Conservation (phyloP, 2,797 vertebrate genomes). For the Petrocephalus sullivani region DNA sequence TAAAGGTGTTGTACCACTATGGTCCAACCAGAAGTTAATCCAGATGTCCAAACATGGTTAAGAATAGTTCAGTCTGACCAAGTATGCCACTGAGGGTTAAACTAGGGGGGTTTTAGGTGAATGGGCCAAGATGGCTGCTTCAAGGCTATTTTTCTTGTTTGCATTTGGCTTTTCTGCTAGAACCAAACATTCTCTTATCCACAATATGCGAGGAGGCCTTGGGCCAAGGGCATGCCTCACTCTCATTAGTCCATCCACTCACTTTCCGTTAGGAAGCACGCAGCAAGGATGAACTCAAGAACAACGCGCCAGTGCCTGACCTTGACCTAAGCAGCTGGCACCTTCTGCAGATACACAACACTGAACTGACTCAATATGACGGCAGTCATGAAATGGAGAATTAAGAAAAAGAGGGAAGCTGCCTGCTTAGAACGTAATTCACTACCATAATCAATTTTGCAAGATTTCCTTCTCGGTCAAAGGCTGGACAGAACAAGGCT, state of each 20-base stretch:
- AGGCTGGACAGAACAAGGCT: neutral
- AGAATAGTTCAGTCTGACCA: neutral
- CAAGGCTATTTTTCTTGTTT: neutral
- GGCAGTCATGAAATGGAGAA: neutral
- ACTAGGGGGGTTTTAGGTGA: neutral
- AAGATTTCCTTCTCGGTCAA: neutral
- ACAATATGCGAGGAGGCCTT: neutral
- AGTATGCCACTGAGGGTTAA: neutral
- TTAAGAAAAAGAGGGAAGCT: neutral
- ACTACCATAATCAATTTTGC: neutral
- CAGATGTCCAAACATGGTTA: neutral
- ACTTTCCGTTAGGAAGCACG: neutral
- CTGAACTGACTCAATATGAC: neutral
- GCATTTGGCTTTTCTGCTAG: neutral
- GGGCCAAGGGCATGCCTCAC: neutral
- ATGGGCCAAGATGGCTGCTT: neutral
- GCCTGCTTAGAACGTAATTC: neutral
- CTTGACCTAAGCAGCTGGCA: neutral
- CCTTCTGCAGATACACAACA: neutral
- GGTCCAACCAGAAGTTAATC: neutral
- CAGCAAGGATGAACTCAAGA: neutral
- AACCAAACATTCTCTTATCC: neutral
- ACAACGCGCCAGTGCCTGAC: neutral
- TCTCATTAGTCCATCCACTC: neutral
- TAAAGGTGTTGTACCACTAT: neutral